These are phyloP conservation scores for Meta bourneti DNA, from an alignment of 2,888 invertebrate genomes.

Conservation along the genomic window DNA sequence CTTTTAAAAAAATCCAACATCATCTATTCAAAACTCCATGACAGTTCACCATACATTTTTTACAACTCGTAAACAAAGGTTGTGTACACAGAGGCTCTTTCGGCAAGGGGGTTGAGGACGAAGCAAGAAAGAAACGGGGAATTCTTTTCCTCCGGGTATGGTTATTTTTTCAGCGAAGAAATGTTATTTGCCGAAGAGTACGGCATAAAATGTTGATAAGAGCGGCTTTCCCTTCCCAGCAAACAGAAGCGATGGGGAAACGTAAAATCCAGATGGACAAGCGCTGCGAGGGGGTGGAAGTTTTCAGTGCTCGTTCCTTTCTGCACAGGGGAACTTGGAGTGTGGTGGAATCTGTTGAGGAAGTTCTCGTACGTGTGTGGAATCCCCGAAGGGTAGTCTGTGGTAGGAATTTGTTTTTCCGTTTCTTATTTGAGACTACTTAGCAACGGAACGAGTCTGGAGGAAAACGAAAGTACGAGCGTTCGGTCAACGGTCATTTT, in stretches of 20 bases:
- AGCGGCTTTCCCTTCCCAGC: background rate
- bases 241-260: constrained; percentile 8
- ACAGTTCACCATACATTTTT: background rate
- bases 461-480: background rate
- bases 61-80: background rate
- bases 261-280: constrained; percentile 40
- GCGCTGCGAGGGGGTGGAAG: background rate
- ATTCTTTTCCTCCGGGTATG: background rate
- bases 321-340: background rate
- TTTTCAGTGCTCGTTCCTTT: background rate
- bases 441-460: background rate
- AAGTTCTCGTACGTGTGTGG: constrained; percentile 29
- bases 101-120: background rate
- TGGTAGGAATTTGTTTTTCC: background rate
- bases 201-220: constrained; percentile 46
- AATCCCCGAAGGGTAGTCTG: constrained; percentile 31
- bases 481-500: background rate
- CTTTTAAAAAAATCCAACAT: too few species aligned
- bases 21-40: too few species aligned
- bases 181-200: constrained; percentile 16
- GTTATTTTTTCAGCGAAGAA: constrained; percentile 17
- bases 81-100: background rate
- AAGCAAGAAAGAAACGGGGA: background rate
- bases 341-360: background rate
- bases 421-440: background rate